A percentile compares a stretch with the other conserved stretches of the same genome.
Evolutionary conservation across 2,113 vertebrate species (phyloP).

Genomic region (Elgaria multicarinata): DNA sequence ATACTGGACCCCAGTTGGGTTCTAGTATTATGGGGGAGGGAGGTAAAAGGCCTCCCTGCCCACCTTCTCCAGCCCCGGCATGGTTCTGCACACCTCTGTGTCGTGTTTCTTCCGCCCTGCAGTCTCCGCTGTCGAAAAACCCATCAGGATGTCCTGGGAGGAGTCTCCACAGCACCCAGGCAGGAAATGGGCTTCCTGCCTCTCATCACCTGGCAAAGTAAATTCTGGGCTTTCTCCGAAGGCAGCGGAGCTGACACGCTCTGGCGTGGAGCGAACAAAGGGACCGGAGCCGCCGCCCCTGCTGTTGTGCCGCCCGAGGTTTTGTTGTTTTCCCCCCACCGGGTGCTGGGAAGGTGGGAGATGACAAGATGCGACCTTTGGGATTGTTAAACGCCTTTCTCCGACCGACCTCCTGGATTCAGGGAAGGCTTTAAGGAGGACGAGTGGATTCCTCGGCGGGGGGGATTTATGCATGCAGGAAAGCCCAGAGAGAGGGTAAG

Average conservation of each 20-base stretch:
- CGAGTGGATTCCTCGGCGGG: conserved; percentile 14
- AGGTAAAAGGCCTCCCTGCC: no score
- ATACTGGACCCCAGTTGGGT: no score
- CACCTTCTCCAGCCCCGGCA: no score
- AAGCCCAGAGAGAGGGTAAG: conserved; percentile 6
- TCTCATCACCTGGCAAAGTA: conserved; percentile 72
- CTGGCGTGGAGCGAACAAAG: conserved; percentile 67
- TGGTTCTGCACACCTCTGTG: no score
- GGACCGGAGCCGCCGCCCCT: conserved; percentile 52
- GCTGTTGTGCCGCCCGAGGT: no score
- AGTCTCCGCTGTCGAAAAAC: not conserved
- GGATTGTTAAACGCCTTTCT: not conserved
- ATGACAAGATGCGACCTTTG: conserved; percentile 1
- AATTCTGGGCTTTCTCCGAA: conserved; percentile 70
- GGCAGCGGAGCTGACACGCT: conserved; percentile 68
- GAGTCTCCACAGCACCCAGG: conserved; percentile 37
- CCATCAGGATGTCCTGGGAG: conserved; percentile 34
- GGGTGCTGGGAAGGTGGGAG: not conserved
- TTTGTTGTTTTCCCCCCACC: no score
- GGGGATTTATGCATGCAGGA: conserved; percentile 34
- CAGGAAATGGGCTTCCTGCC: conserved; percentile 67
- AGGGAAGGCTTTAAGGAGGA: conserved; percentile 44
- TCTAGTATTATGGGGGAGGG: no score
- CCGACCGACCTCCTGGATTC: not conserved
- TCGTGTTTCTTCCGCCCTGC: no score